A percentile compares a stretch with the other conserved stretches of the same genome.
These are phyloP conservation scores for Trachymyrmex septentrionalis DNA, from an alignment of 1,140 invertebrate species.

Conservation along the genomic window DNA sequence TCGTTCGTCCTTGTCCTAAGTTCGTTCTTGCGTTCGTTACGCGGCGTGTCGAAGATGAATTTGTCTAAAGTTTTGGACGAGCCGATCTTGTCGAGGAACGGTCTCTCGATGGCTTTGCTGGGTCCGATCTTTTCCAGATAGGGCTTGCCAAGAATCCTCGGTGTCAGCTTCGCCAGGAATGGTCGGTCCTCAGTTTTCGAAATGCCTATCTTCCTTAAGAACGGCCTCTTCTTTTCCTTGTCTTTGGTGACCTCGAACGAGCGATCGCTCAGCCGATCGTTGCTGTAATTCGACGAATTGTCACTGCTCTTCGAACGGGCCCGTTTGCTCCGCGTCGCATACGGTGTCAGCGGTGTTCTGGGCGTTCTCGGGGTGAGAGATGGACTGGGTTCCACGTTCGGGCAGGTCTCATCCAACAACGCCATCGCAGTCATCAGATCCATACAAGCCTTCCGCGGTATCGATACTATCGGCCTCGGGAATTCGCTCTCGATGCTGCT, in stretches of 20 bases:
- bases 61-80: slow-evolving; percentile 84
- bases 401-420: slow-evolving; percentile 84
- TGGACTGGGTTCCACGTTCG: slow-evolving; percentile 82
- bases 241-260: slow-evolving; percentile 77
- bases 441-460: slow-evolving; percentile 83
- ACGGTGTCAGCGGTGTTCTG: slow-evolving; percentile 80
- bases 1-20: not conserved
- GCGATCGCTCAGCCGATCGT: slow-evolving; percentile 81
- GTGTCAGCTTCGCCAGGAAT: slow-evolving; percentile 80
- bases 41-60: slow-evolving; percentile 79
- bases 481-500: slow-evolving; percentile 81
- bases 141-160: slow-evolving; percentile 83
- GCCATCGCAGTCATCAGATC: slow-evolving; percentile 84
- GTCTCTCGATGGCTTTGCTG: slow-evolving; percentile 82
- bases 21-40: slow-evolving; percentile 21
- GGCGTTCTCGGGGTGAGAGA: slow-evolving; percentile 82
- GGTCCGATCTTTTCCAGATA: slow-evolving; percentile 84
- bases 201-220: slow-evolving; percentile 84
- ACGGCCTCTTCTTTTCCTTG: slow-evolving; percentile 81
- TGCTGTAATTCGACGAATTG: slow-evolving; percentile 84
- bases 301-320: slow-evolving; percentile 85
- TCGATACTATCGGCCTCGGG: slow-evolving; percentile 35
- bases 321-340: slow-evolving; percentile 79
- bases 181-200: slow-evolving; percentile 84
- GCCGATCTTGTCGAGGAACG: slow-evolving; percentile 83